A percentile compares a stretch with the other conserved stretches of the same genome.
Evolutionary conservation across 2,888 invertebrate species (phyloP).

Genomic region (Andrena bucephala): DNA sequence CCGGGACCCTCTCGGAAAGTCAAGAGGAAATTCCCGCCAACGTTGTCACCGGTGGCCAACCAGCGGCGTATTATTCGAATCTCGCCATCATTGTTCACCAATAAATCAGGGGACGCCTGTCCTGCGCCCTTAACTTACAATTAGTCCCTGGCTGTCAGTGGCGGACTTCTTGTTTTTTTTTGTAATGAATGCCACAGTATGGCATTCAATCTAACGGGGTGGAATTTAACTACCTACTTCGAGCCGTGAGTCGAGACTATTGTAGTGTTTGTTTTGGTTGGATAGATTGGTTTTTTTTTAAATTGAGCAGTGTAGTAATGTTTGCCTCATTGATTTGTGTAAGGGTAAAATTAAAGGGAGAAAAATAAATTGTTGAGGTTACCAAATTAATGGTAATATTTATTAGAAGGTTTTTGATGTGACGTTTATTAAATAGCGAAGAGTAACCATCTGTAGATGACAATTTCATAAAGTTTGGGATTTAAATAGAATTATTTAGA

Average conservation of each 20-base stretch:
- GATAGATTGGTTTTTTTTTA: background rate
- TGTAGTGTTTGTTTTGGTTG: background rate
- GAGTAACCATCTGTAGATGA: no score
- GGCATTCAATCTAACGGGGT: background rate
- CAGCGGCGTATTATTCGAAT: constrained; percentile 10
- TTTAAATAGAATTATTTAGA: no score
- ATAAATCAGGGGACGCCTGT: constrained; percentile 21
- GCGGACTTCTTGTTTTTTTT: background rate
- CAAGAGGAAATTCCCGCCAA: constrained; percentile 47
- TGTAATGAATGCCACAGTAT: background rate
- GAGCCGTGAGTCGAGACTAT: background rate
- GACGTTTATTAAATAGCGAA: no score
- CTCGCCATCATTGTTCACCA: constrained; percentile 21
- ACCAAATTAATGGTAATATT: no score
- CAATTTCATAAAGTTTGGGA: no score
- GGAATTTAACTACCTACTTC: constrained; percentile 1
- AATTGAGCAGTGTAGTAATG: background rate
- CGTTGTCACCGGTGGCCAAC: constrained; percentile 37
- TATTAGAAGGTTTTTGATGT: no score
- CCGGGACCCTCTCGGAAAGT: constrained; percentile 35
- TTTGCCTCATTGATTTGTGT: no score
- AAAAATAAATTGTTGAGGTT: no score
- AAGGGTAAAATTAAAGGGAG: no score
- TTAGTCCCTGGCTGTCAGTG: constrained; percentile 10
- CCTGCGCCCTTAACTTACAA: constrained; percentile 6